Conservation (phyloP, 2,797 vertebrate species). For the Gymnoscopelus braueri region DNA sequence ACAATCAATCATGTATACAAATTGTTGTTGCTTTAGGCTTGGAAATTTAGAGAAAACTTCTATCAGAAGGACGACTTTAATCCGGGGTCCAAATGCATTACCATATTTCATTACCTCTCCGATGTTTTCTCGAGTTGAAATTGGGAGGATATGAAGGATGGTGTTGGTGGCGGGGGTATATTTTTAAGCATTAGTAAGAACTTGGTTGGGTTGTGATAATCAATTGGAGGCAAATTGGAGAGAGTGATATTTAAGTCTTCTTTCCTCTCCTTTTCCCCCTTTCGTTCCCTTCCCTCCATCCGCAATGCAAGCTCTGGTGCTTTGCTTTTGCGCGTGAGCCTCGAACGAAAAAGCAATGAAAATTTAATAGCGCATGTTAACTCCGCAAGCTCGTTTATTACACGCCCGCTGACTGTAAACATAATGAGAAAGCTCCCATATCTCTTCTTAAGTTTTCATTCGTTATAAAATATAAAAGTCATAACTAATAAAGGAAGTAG, state of each 20-base stretch:
- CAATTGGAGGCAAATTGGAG: constrained; percentile 71
- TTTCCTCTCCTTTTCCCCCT: constrained; percentile 20
- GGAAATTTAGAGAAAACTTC: constrained; percentile 77
- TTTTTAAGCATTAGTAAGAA: constrained; percentile 72
- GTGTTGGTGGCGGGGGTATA: constrained; percentile 42
- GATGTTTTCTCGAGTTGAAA: constrained; percentile 47
- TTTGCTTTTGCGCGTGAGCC: constrained; percentile 67
- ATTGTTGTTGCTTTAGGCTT: constrained; percentile 80
- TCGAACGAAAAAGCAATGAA: constrained; percentile 79
- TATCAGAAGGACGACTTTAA: constrained; percentile 79
- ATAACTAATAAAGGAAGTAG: constrained; percentile 66
- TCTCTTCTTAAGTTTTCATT: constrained; percentile 73
- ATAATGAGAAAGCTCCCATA: constrained; percentile 78
- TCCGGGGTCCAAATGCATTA: constrained; percentile 74
- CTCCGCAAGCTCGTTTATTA: constrained; percentile 81
- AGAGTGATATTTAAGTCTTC: constrained; percentile 55
- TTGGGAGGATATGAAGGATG: constrained; percentile 45
- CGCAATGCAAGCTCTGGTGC: constrained; percentile 61
- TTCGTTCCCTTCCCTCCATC: constrained; percentile 45
- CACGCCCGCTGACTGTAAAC: constrained; percentile 81
- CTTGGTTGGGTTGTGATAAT: constrained; percentile 69
- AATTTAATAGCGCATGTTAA: constrained; percentile 84
- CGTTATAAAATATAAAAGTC: constrained; percentile 65
- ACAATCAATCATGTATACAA: constrained; percentile 82
- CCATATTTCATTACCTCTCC: constrained; percentile 80